phyloP scores from a whole-genome alignment of 2,888 invertebrate genomes.

The Drosophila borealis region DNA sequence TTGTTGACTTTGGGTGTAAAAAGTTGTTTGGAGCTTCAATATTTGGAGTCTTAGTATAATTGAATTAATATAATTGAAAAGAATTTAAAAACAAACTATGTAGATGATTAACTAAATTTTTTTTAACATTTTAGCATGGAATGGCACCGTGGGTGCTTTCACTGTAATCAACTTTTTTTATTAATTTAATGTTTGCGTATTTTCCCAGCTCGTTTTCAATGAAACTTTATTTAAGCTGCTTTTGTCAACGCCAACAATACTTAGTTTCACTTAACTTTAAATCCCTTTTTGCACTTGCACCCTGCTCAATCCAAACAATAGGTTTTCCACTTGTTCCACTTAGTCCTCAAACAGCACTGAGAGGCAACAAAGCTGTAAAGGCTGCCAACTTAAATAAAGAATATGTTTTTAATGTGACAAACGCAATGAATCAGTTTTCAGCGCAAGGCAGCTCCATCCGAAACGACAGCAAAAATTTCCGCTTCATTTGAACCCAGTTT shows the following conservation, averaged over 20 bases:
- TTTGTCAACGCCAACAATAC: not conserved
- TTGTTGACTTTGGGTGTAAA: not conserved
- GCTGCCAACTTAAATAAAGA: constrained; percentile 37
- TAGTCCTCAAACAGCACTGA: constrained; percentile 21
- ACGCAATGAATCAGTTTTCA: constrained; percentile 51
- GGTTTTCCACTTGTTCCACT: constrained; percentile 22
- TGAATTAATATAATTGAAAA: not conserved
- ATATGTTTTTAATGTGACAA: constrained; percentile 59
- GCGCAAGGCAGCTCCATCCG: constrained; percentile 10
- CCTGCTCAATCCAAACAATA: constrained; percentile 15
- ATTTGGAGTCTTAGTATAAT: not conserved
- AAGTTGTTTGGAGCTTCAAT: not conserved
- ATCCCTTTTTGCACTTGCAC: constrained; percentile 6
- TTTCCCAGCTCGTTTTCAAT: not conserved
- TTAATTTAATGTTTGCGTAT: not conserved
- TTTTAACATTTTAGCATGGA: no score
- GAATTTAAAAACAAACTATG: no score
- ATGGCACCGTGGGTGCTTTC: not conserved
- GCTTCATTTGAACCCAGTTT: constrained; percentile 59
- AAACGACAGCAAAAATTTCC: constrained; percentile 47
- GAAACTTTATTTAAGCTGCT: not conserved
- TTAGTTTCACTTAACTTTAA: not conserved
- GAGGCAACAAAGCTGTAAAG: constrained; percentile 17
- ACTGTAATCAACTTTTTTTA: not conserved
- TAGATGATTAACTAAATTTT: no score